These are phyloP conservation scores for Nothocercus julius DNA, from an alignment of 2,113 vertebrate species.

Conservation along the genomic window DNA sequence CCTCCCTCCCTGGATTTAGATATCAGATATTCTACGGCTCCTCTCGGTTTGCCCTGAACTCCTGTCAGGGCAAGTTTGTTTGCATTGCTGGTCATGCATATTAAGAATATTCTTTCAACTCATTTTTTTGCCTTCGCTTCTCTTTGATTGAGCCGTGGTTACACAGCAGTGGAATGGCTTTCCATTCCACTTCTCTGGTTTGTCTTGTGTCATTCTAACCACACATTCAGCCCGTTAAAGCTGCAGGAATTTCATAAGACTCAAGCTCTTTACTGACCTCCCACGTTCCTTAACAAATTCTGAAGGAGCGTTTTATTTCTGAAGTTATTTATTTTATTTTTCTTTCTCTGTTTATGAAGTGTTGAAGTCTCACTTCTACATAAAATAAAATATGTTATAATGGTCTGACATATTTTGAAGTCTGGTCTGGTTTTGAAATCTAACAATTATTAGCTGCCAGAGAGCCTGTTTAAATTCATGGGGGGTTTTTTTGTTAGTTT, in stretches of 20 bases:
- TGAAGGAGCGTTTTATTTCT: background rate
- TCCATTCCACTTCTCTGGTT: background rate
- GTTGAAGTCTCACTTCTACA: background rate
- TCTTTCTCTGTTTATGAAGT: background rate
- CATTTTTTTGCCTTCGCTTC: background rate
- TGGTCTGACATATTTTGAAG: background rate
- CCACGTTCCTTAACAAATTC: background rate
- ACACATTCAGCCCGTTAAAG: background rate
- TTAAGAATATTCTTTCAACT: background rate
- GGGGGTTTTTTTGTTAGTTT: too few relatives aligned
- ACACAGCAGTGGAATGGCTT: background rate
- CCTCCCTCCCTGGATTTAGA: background rate
- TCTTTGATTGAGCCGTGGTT: background rate
- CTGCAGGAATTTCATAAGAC: background rate
- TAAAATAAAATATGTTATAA: background rate
- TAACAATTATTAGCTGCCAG: background rate
- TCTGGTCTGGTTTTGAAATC: background rate
- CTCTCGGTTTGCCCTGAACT: background rate
- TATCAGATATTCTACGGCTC: background rate
- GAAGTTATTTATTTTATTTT: background rate
- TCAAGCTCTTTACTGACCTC: background rate
- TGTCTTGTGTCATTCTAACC: background rate
- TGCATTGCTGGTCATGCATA: accelerated
- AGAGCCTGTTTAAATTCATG: background rate
- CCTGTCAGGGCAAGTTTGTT: background rate